Evolutionary conservation across 2,113 vertebrate species (phyloP).

Genomic region (Pitta sordida): DNA sequence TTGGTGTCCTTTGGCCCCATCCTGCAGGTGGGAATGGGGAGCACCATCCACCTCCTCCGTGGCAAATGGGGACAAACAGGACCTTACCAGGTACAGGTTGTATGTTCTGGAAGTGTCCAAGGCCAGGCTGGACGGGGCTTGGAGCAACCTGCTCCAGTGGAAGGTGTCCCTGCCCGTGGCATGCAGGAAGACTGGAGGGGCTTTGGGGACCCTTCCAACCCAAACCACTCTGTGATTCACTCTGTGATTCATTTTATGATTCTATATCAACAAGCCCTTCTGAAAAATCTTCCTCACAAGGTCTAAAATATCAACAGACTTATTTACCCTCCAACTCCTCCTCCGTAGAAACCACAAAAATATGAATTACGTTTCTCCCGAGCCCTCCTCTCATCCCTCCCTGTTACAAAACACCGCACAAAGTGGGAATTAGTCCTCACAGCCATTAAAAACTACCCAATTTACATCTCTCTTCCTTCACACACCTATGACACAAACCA

Average conservation of each 20-base stretch:
- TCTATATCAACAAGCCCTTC: neutral
- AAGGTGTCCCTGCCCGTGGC: neutral
- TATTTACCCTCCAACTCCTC: conserved; percentile 31
- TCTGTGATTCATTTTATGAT: neutral
- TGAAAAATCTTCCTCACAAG: neutral
- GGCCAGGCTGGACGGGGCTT: neutral
- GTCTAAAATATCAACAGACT: conserved; percentile 25
- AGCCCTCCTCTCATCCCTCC: neutral
- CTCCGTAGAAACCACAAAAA: neutral
- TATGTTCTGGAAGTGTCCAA: neutral
- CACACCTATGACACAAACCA: neutral
- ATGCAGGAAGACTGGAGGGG: neutral
- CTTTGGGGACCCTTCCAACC: neutral
- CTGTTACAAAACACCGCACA: neutral
- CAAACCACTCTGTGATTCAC: neutral
- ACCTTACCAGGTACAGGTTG: neutral
- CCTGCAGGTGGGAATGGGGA: neutral
- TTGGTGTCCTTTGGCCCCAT: neutral
- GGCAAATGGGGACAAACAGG: neutral
- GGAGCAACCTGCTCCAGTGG: neutral
- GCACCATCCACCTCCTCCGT: neutral
- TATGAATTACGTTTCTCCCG: neutral
- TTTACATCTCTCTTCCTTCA: neutral
- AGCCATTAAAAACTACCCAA: neutral
- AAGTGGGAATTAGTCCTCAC: neutral